A percentile compares a stretch with the other conserved stretches of the same genome.
Conservation (phyloP, 2,888 invertebrate species). For the Actias luna region DNA sequence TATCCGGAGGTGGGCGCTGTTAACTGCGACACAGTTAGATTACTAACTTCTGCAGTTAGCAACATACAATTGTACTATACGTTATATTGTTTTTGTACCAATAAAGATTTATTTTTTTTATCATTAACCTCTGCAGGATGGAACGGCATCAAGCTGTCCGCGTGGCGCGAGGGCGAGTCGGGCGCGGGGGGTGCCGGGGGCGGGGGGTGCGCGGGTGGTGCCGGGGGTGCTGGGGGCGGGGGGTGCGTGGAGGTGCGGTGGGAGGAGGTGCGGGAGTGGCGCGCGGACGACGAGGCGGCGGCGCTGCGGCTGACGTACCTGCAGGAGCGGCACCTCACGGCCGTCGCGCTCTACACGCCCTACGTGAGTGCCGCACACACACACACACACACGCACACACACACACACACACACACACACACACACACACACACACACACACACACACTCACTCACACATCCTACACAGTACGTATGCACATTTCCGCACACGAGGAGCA, state of each 20-base stretch:
- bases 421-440: background rate
- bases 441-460: too few species aligned
- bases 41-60: too few species aligned
- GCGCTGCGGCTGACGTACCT: conserved; percentile 94
- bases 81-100: too few species aligned
- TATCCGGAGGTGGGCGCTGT: too few species aligned
- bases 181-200: conserved; percentile 72
- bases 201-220: conserved; percentile 85
- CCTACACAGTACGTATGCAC: too few species aligned
- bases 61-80: too few species aligned
- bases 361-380: conserved; percentile 44
- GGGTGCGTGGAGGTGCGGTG: conserved; percentile 89
- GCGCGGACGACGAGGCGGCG: conserved; percentile 95
- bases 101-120: too few species aligned
- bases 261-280: conserved; percentile 92
- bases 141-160: conserved; percentile 87
- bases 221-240: conserved; percentile 75
- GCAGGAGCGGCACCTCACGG: conserved; percentile 31
- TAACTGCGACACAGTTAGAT: too few species aligned
- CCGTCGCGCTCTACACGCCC: conserved; percentile 73
- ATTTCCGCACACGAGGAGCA: too few species aligned
- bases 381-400: background rate
- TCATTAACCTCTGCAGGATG: too few species aligned
- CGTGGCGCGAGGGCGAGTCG: conserved; percentile 83
- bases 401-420: background rate